A percentile compares a stretch with the other conserved stretches of the same genome.
Evolutionary conservation across 2,888 invertebrate genomes (phyloP).

Genomic region (Steinernema scapterisci): DNA sequence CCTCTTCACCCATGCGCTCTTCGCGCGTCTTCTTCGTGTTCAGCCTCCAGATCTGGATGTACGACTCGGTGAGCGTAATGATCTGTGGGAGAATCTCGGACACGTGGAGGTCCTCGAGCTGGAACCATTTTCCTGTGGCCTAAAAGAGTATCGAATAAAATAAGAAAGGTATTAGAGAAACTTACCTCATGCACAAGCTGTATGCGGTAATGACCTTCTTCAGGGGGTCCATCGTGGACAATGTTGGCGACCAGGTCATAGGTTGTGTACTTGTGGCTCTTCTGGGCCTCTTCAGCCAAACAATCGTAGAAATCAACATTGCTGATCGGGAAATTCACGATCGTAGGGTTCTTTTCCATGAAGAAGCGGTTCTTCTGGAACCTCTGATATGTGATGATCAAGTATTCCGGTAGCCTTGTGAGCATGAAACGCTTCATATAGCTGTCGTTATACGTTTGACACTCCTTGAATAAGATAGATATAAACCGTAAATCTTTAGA

Average conservation of each 20-base stretch:
- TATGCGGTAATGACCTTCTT: constrained; percentile 89
- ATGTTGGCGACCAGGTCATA: constrained; percentile 98
- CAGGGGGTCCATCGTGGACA: constrained; percentile 95
- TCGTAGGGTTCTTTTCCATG: constrained; percentile 98
- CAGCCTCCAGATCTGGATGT: constrained; percentile 78
- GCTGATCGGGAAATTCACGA: constrained; percentile 98
- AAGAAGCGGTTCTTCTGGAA: constrained; percentile 99
- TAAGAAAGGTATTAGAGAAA: background rate
- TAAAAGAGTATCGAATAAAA: constrained; percentile 58
- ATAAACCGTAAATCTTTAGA: background rate
- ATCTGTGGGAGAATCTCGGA: constrained; percentile 97
- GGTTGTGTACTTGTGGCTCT: constrained; percentile 78
- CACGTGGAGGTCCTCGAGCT: constrained; percentile 92
- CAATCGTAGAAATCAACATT: constrained; percentile 97
- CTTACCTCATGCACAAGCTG: constrained; percentile 82
- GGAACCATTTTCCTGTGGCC: constrained; percentile 84
- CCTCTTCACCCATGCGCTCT: constrained; percentile 56
- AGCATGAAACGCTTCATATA: constrained; percentile 95
- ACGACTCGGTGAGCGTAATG: constrained; percentile 98
- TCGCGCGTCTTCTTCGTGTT: constrained; percentile 64
- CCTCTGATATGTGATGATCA: constrained; percentile 90
- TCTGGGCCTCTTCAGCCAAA: constrained; percentile 78
- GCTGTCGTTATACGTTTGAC: constrained; percentile 98
- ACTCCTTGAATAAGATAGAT: constrained; percentile 73
- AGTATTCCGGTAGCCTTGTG: constrained; percentile 75